Conservation (phyloP, 2,888 invertebrate genomes). For the Parnassius orleans region DNA sequence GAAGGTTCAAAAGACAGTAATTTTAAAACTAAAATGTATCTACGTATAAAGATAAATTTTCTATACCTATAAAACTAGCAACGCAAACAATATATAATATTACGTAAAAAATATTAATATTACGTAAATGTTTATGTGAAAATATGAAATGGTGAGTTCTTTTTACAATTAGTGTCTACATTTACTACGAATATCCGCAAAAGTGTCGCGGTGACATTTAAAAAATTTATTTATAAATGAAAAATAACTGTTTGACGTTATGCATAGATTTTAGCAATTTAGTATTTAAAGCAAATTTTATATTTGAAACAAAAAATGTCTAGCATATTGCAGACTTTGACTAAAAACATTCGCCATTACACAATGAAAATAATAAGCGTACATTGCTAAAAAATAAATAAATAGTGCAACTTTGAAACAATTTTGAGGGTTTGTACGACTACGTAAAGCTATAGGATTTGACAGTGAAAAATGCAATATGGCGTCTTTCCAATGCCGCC, state of each 20-base stretch:
- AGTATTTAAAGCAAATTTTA: too few species aligned
- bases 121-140: conserved; percentile 11
- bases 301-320: too few species aligned
- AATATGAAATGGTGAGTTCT: conserved; percentile 17
- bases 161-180: conserved; percentile 20
- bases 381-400: too few species aligned
- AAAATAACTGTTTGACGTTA: neutral
- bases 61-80: conserved; percentile 8
- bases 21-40: neutral
- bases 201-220: conserved; percentile 25
- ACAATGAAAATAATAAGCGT: too few species aligned
- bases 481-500: conserved; percentile 18
- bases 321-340: too few species aligned
- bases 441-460: neutral
- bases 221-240: neutral
- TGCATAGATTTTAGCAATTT: too few species aligned
- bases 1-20: conserved; percentile 4
- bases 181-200: conserved; percentile 8
- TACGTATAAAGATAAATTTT: neutral
- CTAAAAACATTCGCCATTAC: too few species aligned
- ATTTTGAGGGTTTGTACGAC: too few species aligned
- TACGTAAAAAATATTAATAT: too few species aligned
- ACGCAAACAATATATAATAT: conserved; percentile 10
- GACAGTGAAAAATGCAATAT: neutral
- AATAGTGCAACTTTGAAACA: too few species aligned